Percentiles rank a stretch among this genome's conserved stretches.
Conservation (phyloP, 2,797 vertebrate genomes). For the Darevskia mixta region DNA sequence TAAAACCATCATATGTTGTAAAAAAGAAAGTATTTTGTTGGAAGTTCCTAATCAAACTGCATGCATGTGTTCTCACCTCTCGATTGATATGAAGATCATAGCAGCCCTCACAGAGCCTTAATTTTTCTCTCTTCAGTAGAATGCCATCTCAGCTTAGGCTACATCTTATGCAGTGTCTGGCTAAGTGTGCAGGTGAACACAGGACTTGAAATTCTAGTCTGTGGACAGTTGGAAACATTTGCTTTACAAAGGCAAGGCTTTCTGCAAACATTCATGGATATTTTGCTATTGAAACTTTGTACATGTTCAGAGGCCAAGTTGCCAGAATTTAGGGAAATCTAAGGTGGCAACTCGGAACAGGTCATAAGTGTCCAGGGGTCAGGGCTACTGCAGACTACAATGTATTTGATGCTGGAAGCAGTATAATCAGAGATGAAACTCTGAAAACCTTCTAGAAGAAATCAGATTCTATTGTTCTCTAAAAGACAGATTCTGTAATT, state of each 20-base stretch:
- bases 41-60: not conserved
- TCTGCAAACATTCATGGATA: not conserved
- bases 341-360: not conserved
- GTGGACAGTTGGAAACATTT: not conserved
- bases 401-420: not conserved
- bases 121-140: not conserved
- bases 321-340: not conserved
- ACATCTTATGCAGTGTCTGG: not conserved
- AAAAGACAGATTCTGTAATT: not conserved
- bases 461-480: not conserved
- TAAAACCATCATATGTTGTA: not conserved
- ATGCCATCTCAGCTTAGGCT: not conserved
- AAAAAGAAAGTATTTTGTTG: not conserved
- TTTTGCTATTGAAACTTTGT: not conserved
- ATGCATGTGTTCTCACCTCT: not conserved
- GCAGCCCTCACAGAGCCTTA: no score
- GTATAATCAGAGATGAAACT: not conserved
- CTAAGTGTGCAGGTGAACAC: not conserved
- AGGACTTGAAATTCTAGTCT: not conserved
- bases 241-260: not conserved
- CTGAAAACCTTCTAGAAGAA: not conserved
- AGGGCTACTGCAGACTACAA: not conserved
- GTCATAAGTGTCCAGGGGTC: not conserved
- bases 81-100: not conserved
- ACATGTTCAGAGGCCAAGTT: not conserved